Percentiles rank a stretch among this genome's conserved stretches.
Conservation (phyloP, 2,888 invertebrate genomes). For the Trilocha varians region DNA sequence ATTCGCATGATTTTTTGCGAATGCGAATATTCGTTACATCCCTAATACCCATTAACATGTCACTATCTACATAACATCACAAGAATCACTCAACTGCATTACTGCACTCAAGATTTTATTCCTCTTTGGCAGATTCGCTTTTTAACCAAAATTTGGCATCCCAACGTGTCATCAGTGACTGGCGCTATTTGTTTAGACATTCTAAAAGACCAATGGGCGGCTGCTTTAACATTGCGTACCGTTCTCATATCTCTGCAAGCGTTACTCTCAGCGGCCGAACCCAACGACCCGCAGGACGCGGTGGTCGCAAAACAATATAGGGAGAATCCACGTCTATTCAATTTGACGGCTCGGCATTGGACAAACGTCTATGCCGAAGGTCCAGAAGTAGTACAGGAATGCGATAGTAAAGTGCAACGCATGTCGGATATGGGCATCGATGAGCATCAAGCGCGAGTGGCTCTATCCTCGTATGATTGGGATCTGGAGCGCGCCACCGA, state of each 20-base stretch:
- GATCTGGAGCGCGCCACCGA: slow-evolving; percentile 94
- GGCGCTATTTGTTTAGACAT: slow-evolving; percentile 99
- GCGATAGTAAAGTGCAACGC: slow-evolving; percentile 89
- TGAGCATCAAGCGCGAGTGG: slow-evolving; percentile 89
- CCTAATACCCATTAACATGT: neutral
- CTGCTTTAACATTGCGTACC: slow-evolving; percentile 97
- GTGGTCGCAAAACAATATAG: slow-evolving; percentile 98
- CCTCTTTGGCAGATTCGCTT: slow-evolving; percentile 86
- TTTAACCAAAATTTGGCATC: slow-evolving; percentile 99
- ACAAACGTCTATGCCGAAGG: slow-evolving; percentile 94
- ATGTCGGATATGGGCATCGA: slow-evolving; percentile 96
- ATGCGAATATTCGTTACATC: no score
- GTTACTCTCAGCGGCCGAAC: slow-evolving; percentile 90
- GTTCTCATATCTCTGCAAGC: slow-evolving; percentile 97
- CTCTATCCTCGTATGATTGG: slow-evolving; percentile 94
- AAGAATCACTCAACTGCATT: neutral
- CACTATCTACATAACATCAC: neutral
- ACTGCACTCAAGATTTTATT: neutral
- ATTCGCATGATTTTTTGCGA: no score
- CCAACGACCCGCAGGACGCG: slow-evolving; percentile 96
- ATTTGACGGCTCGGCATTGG: slow-evolving; percentile 96
- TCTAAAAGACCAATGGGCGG: slow-evolving; percentile 98
- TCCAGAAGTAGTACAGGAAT: slow-evolving; percentile 74
- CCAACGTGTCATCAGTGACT: slow-evolving; percentile 98
- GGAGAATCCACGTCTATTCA: slow-evolving; percentile 89